Base-by-base conservation (phyloP, 2,113 vertebrate genomes). In the Aptenodytes forsteri region DNA sequence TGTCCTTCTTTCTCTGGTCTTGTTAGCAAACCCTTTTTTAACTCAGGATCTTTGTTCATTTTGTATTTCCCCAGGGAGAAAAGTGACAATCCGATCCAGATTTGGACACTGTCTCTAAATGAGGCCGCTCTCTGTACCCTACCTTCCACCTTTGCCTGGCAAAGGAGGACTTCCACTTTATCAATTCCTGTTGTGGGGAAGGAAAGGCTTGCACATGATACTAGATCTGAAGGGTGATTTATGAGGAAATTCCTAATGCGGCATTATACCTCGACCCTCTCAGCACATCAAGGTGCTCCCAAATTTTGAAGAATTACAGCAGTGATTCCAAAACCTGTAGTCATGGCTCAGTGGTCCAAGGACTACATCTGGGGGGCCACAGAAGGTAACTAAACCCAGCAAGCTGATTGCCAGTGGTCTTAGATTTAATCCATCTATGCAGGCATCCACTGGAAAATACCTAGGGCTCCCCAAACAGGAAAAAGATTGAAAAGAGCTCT, bases 31-130 rank as follows among this genome's bases (percentile, higher is more conserved):
- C 36, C 23, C 16, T 65, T 75, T 23, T 54, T n/a, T 21, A 71
- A 49, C 27, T 40, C 36, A 18, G 8, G 42, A 26, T n/a, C 14
- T 69, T 83, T 16, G 19, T 42, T 59, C 25, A 7, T 70, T 86
- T 80, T 3, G 2, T 32, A 12, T 36, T 54, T 81, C 10, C 16
- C 11, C 0, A 0, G 22, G 42, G 23, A n/a, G 25, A 46, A 91
- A 70, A 7, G 27, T 34, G 21, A 32, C 10, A 5, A 11, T 49
- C 38, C 38, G 61, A 40, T 21, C 26, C 47, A 14, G 30, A 10
- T 46, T 64, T 34, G 40, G n/a, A 49, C 27, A 7, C 5, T 19
- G 16, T 13, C 26, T 18, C 46, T 58, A 56, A 42, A n/a, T 0
- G 2, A 66, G 52, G 25, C 20, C 3, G 5, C 30, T 55, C 10